Conservation (phyloP, 2,888 invertebrate species). For the Andrena bucephala region DNA sequence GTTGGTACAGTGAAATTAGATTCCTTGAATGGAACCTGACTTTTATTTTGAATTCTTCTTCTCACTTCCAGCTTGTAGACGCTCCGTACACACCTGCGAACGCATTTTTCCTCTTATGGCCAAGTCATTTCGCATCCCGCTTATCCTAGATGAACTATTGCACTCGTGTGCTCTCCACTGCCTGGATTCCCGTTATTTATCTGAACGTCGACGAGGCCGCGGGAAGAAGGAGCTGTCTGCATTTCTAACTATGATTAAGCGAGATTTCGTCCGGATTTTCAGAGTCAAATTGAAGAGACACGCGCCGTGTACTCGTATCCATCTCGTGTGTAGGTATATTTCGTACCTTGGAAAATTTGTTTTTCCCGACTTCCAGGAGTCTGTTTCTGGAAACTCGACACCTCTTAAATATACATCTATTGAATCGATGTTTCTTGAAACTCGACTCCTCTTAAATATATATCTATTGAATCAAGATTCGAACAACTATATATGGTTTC, state of each 20-base stretch:
- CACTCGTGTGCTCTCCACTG: conserved; percentile 33
- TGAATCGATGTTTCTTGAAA: neutral
- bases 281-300: conserved; percentile 34
- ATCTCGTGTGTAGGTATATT: neutral
- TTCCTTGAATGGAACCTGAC: too few species aligned
- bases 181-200: conserved; percentile 44
- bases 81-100: conserved; percentile 8
- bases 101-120: conserved; percentile 47
- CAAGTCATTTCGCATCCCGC: conserved; percentile 52
- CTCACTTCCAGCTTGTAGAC: neutral
- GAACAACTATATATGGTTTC: too few species aligned
- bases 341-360: neutral
- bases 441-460: neutral
- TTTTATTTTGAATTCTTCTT: too few species aligned
- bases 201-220: conserved; percentile 44
- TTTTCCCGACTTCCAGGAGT: neutral
- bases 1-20: too few species aligned
- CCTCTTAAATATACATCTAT: neutral
- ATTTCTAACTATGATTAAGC: conserved; percentile 39
- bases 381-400: neutral
- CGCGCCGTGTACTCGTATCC: conserved; percentile 14
- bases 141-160: conserved; percentile 59
- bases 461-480: neutral
- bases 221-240: conserved; percentile 30
- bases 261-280: conserved; percentile 49